phyloP scores from a whole-genome alignment of 2,113 vertebrate genomes.

The Rhinichthys klamathensis region DNA sequence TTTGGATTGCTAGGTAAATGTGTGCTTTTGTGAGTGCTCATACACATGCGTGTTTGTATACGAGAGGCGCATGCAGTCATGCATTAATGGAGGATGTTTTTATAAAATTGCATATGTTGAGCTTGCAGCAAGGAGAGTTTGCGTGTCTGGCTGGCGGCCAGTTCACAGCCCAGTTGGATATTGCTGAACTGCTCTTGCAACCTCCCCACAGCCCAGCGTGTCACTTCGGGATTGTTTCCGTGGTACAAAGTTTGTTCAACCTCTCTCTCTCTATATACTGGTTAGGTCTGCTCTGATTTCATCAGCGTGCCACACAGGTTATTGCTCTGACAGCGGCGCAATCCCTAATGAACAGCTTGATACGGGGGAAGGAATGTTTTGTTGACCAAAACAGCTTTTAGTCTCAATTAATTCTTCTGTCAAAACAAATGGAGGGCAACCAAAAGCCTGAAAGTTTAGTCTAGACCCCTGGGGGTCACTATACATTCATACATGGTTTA shows the following conservation, averaged over 20 bases:
- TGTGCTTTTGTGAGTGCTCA: background rate
- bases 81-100: slow-evolving; percentile 76
- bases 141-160: slow-evolving; percentile 90
- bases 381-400: slow-evolving; percentile 80
- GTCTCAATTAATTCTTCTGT: slow-evolving; percentile 95
- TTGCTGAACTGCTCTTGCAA: slow-evolving; percentile 81
- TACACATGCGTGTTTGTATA: slow-evolving; percentile 36
- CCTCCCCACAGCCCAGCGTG: slow-evolving; percentile 77
- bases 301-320: slow-evolving; percentile 81
- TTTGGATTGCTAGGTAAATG: slow-evolving; percentile 26
- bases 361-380: slow-evolving; percentile 83
- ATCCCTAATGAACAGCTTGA: slow-evolving; percentile 91
- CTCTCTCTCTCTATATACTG: slow-evolving; percentile 70
- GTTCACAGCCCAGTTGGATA: slow-evolving; percentile 94
- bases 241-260: slow-evolving; percentile 96
- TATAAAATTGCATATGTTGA: slow-evolving; percentile 81
- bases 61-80: slow-evolving; percentile 72
- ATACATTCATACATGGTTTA: slow-evolving; percentile 68
- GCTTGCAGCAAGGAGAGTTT: slow-evolving; percentile 73
- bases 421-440: slow-evolving; percentile 88
- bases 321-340: slow-evolving; percentile 90
- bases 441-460: slow-evolving; percentile 76
- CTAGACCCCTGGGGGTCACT: slow-evolving; percentile 81
- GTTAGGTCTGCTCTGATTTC: slow-evolving; percentile 83
- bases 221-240: slow-evolving; percentile 91